These are phyloP conservation scores for Camptogramma bilineatum DNA, from an alignment of 2,888 invertebrate genomes.

Conservation along the genomic window DNA sequence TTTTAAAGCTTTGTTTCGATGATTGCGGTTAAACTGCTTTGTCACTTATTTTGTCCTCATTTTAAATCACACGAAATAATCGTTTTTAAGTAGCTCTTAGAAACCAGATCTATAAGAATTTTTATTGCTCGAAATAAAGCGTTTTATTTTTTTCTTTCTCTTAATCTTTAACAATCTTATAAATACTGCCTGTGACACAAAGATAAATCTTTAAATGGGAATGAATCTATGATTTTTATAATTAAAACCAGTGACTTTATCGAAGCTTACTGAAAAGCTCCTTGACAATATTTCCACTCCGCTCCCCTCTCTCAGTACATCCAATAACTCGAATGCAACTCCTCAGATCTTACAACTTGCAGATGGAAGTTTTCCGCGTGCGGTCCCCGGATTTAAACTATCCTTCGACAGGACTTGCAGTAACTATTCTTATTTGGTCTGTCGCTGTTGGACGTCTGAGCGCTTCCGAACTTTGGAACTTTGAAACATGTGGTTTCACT, in stretches of 20 bases:
- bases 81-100: too few species aligned
- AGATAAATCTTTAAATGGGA: too few species aligned
- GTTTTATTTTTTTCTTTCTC: too few species aligned
- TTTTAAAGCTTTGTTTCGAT: neutral
- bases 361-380: constrained; percentile 23
- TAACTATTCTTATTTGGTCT: constrained; percentile 1
- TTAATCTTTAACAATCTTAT: too few species aligned
- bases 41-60: neutral
- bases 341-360: constrained; percentile 21
- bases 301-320: neutral
- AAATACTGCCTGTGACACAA: too few species aligned
- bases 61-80: neutral
- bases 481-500: neutral
- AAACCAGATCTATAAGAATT: too few species aligned
- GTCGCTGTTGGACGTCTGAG: neutral
- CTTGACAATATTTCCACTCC: neutral
- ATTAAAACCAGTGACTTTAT: neutral
- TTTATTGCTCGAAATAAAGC: too few species aligned
- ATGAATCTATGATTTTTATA: neutral
- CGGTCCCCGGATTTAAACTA: constrained; percentile 25
- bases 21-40: neutral
- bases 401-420: constrained; percentile 16
- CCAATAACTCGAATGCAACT: constrained; percentile 12
- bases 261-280: neutral
- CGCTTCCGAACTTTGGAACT: neutral